A percentile compares a stretch with the other conserved stretches of the same genome.
These are phyloP conservation scores for Yponomeuta evonymella DNA, from an alignment of 2,888 invertebrate genomes.

Conservation along the genomic window DNA sequence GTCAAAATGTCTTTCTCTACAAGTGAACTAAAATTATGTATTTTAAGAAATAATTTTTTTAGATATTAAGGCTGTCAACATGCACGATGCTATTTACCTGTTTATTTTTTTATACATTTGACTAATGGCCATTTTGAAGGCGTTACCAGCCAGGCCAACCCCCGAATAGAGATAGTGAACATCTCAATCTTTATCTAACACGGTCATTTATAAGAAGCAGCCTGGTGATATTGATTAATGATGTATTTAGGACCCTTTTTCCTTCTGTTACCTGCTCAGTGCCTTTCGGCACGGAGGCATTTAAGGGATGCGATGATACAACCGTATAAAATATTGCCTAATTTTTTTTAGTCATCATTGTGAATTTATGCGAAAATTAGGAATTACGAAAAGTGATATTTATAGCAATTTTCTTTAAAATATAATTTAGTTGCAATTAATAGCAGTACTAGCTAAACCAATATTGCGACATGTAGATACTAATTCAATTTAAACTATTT, in stretches of 20 bases:
- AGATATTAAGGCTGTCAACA: too few relatives aligned
- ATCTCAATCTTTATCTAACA: constrained; percentile 44
- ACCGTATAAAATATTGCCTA: background rate
- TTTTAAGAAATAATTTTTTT: too few relatives aligned
- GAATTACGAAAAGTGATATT: too few relatives aligned
- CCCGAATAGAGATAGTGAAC: constrained; percentile 22
- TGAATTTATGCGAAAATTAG: background rate
- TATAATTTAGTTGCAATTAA: too few relatives aligned
- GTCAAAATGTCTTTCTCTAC: too few relatives aligned
- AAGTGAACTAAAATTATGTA: too few relatives aligned
- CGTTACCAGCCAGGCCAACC: constrained; percentile 43
- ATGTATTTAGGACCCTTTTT: constrained; percentile 25
- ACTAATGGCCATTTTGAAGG: constrained; percentile 39
- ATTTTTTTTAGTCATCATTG: background rate
- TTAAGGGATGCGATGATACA: background rate
- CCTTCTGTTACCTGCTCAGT: constrained; percentile 51
- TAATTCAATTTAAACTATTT: too few relatives aligned
- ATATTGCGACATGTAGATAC: too few relatives aligned
- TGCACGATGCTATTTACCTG: background rate
- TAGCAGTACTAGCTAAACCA: too few relatives aligned
- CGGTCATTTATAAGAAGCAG: constrained; percentile 48
- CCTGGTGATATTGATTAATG: constrained; percentile 64
- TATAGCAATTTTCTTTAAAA: too few relatives aligned
- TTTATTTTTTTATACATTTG: constrained; percentile 12
- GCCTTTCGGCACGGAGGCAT: background rate